Percentiles rank a stretch among this genome's conserved stretches.
Evolutionary conservation across 2,113 vertebrate genomes (phyloP).

Genomic region (Phalacrocorax pelagicus): DNA sequence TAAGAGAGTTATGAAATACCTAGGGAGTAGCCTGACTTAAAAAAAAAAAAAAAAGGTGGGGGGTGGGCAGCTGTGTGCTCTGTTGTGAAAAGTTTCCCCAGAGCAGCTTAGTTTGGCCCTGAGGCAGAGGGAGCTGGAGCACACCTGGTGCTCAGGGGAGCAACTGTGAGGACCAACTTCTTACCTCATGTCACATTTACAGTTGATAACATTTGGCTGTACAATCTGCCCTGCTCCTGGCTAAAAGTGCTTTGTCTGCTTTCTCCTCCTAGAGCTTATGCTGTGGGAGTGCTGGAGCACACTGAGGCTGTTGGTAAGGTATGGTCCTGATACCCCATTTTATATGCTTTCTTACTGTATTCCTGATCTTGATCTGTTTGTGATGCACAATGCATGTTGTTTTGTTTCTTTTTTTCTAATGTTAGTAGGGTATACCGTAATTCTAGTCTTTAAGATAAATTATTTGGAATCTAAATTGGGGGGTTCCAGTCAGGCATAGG

Average conservation of each 20-base stretch:
- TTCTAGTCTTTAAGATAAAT: neutral
- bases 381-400: too few relatives aligned
- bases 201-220: neutral
- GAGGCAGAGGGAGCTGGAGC: neutral
- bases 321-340: neutral
- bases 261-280: neutral
- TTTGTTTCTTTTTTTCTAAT: neutral
- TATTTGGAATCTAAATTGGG: neutral
- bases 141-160: neutral
- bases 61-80: neutral
- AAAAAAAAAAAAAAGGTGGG: neutral
- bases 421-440: neutral
- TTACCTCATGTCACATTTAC: too few relatives aligned
- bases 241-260: neutral
- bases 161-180: neutral
- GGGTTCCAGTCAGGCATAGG: neutral
- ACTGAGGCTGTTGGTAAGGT: fast-evolving
- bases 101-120: neutral
- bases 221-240: neutral
- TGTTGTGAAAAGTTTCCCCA: neutral
- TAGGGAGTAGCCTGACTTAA: neutral
- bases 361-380: neutral
- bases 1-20: neutral
- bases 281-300: neutral
- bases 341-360: fast-evolving